Evolutionary conservation across 1,140 invertebrate genomes (phyloP), one percentile per base, ranked within the genome.

Genomic region (Belonocnema kinseyi): DNA sequence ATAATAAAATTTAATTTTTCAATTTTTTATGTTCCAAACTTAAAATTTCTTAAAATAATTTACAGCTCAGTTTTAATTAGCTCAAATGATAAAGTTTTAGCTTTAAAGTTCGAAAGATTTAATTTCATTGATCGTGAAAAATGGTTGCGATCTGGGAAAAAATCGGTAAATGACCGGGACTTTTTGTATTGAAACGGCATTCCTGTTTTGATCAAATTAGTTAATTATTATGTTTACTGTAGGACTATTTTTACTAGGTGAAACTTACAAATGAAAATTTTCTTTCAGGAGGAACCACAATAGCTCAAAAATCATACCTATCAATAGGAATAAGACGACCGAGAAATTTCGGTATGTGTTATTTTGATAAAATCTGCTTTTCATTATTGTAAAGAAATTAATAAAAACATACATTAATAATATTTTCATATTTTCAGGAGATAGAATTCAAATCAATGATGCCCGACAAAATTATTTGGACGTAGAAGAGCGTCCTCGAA

Each of bases 231-330:
- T 56, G 51, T 76, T 46, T 12, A 53, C 73, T 33, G 58, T 26
- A 17, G 75, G 5, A 33, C 2, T 33, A 33, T 58, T 19, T 70
- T 73, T 77, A 80, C 14, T 51, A 90, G 88, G 83, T 83, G 83
- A 51, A 85, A 82, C 50, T 85, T 88, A 8, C 76, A 89, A 11
- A 76, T 79, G 12, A 88, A 90, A 56, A 86, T 51, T n/a, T n/a
- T 66, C 66, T 78, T 84, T 40, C 50, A 90, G 88, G 83, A 4
- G 84, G 83, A 58, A 85, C 80, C 40, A 86, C 89, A 4, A 78
- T 90, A 14, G 74, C 78, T 10, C 89, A 90, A 61, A 86, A 85
- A 33, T 88, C 87, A 1, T 90, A 84, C 74, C 74, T 90, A 10
- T 87, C 87, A 7, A 83, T 90, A 26, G 88, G 87, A 10, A 81